Evolutionary conservation across 1,140 invertebrate genomes (phyloP).

Genomic region (Hydropsyche tenuis): DNA sequence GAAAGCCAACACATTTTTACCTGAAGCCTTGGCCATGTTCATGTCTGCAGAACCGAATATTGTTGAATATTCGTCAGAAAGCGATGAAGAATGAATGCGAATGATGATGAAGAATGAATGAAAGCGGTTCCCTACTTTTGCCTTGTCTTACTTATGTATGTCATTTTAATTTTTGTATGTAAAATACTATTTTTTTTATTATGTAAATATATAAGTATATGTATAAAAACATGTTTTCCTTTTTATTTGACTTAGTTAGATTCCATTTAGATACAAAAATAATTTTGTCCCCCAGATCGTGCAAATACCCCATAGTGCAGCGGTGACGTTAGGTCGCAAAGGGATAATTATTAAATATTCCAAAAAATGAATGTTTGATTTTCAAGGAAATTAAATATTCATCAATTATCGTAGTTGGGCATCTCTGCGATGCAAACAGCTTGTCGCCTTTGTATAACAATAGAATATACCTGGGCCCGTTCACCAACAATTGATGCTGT

Average conservation of each 20-base stretch:
- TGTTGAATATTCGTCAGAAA: not conserved
- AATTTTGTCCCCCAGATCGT: constrained; percentile 1
- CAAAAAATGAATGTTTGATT: too few relatives aligned
- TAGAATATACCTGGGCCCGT: too few relatives aligned
- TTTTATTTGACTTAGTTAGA: constrained; percentile 1
- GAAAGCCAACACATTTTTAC: constrained; percentile 2
- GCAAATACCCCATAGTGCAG: constrained; percentile 2
- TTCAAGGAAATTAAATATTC: too few relatives aligned
- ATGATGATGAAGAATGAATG: not conserved
- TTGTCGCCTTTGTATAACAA: too few relatives aligned
- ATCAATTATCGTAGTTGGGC: too few relatives aligned
- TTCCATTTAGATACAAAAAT: not conserved
- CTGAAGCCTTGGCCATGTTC: not conserved
- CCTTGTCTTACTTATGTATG: not conserved
- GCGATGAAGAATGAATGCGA: not conserved
- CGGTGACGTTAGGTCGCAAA: too few relatives aligned
- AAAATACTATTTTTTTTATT: constrained; percentile 5
- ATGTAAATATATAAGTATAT: not conserved
- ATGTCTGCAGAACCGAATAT: not conserved
- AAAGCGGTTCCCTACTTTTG: not conserved
- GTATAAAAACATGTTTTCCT: not conserved
- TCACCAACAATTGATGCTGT: too few relatives aligned
- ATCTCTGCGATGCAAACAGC: too few relatives aligned
- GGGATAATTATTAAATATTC: too few relatives aligned
- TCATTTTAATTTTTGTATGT: not conserved